Evolutionary conservation across 2,888 invertebrate genomes (phyloP), one percentile per base, ranked within the genome.

Genomic region (Scaptodrosophila latifasciaeformis): DNA sequence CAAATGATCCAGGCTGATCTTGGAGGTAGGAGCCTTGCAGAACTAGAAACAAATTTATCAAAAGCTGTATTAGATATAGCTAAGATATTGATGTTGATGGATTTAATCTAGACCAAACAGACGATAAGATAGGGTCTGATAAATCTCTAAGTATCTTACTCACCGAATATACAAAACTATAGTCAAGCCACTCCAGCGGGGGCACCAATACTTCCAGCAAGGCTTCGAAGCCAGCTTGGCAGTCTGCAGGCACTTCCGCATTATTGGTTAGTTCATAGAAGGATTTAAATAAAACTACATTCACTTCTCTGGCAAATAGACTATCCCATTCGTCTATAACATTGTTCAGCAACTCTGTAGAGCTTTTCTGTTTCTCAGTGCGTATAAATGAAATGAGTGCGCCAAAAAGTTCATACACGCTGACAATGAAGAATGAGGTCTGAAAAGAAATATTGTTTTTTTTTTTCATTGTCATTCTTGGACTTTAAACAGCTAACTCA

Each of bases 301-400:
- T 84, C 1, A 92, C 86, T 66, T 91, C 91, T 47, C 90, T 89
- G 55, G 90, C 89, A 86, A 95, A 93, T 49, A 96, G 89, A 83
- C 93, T 92, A 45, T 87, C 85, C 95, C 95, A 96, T 87, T 96
- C 95, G 48, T 89, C 88, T 19, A 77, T 70, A 60, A 86, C 51
- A 59, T 68, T 83, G 35, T 66, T 70, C 1, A 82, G 63, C 31
- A 86, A 59, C 59, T 80, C 66, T 0, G 86, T 84, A 1, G 86
- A 86, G 57, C 85, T 86, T 50, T 82, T 85, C 27, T 69, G 65
- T 50, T 82, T 85, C 56, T 85, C 85, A 1, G 54, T 54, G 1
- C 37, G 63, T 63, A 90, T 87, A 74, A 89, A 88, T 61, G 61
- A 70, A 19, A 86, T 86, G 44, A 90, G 82, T 45, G 86, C 83